Evolutionary conservation across 2,797 vertebrate genomes (phyloP), one percentile per base, ranked within the genome.

Genomic region (Kryptopterus vitreolus): DNA sequence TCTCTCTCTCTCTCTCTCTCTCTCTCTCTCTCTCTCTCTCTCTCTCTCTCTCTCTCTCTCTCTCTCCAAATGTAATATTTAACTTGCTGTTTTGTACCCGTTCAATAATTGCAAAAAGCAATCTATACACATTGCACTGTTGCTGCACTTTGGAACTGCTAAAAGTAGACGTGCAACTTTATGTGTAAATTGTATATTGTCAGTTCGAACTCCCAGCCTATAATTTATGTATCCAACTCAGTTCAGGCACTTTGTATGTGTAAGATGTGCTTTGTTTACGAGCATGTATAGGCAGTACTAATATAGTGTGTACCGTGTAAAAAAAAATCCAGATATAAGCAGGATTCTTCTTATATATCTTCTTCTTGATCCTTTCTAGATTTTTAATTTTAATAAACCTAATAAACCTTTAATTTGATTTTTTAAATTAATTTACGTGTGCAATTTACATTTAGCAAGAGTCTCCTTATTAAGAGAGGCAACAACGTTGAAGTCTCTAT

Each of bases 131-230:
- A 35, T 33, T 46, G 69, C 16, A 15, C 20, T 57, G 0, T 3
- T 53, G 26, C 68, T 52, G 46, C 68, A 20, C 26, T 13, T 4
- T 35, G 70, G 6, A 35, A 38, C 12, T 16, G 22, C 33, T 43
- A 26, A 26, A 58, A 18, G 33, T 26, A 24, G 33, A 11, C 12
- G 71, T 24, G n/a, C 53, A 58, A 38, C 38, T 57, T 38, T 58
- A 74, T 26, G n/a, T 74, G 71, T 74, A 43, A 74, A 74, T 38
- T 58, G n/a, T 43, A 58, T 43, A 43, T 18, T 74, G 71, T 58
- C 71, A 74, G 3, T 57, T 52, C 38, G 71, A 73, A 58, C 71
- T 24, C 31, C 7, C 8, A 58, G 38, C 71, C 71, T 73, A n/a
- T 73, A 57, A 57, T 73, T 73, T 24, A 73, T 16, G 22, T 35